phyloP scores from a whole-genome alignment of 2,888 invertebrate genomes.

The Falcaria lacertinaria region DNA sequence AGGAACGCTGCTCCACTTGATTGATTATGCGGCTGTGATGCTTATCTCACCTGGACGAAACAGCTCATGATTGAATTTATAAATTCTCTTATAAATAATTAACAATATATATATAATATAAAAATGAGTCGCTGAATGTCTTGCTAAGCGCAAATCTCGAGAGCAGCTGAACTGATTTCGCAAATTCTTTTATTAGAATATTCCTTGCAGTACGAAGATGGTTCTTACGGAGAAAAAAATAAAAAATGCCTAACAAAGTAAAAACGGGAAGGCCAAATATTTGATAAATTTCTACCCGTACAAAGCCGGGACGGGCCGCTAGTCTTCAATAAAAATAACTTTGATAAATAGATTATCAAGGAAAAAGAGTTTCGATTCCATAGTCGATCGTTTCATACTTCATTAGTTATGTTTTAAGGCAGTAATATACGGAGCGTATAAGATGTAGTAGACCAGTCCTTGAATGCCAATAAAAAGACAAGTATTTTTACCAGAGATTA shows the following conservation, averaged over 20 bases:
- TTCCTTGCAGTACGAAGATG: no score
- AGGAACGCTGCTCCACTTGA: constrained; percentile 32
- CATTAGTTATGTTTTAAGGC: neutral
- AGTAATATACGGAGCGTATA: neutral
- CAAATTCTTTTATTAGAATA: no score
- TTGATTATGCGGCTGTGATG: constrained; percentile 47
- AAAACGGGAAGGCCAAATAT: no score
- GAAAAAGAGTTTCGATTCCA: constrained; percentile 5
- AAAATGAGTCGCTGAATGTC: constrained; percentile 11
- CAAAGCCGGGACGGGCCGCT: no score
- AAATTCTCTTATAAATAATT: constrained; percentile 36
- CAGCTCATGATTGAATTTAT: constrained; percentile 44
- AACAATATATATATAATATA: constrained; percentile 7
- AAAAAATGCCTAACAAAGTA: no score
- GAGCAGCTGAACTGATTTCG: no score
- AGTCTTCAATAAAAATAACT: constrained; percentile 9
- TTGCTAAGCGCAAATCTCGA: no score
- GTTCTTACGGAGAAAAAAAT: no score
- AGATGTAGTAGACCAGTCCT: neutral
- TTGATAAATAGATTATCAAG: no score
- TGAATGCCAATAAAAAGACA: neutral
- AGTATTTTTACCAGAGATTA: neutral
- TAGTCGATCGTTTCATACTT: neutral
- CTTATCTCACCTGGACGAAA: constrained; percentile 45
- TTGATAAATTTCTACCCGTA: no score